Percentiles rank a stretch among this genome's conserved stretches.
These are phyloP conservation scores for Acipenser ruthenus DNA, from an alignment of 2,797 vertebrate species.

Conservation along the genomic window DNA sequence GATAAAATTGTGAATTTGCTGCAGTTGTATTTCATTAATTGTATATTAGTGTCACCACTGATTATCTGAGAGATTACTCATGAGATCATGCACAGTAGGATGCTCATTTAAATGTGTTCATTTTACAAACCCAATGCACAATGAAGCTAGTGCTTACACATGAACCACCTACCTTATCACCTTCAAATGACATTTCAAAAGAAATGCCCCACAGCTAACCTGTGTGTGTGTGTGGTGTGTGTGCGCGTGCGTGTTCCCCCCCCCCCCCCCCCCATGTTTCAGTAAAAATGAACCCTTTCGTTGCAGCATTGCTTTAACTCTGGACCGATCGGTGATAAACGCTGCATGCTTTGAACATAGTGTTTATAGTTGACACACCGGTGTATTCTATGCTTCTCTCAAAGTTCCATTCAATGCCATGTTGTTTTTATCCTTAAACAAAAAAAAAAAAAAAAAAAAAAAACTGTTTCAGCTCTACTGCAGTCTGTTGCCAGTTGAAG, in stretches of 20 bases:
- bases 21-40: constrained; percentile 51
- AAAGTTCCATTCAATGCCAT: too few species aligned
- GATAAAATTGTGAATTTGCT: constrained; percentile 14
- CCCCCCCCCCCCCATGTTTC: not conserved
- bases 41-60: constrained; percentile 49
- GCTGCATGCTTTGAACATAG: too few species aligned
- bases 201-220: constrained; percentile 22
- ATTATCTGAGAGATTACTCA: constrained; percentile 47
- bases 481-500: too few species aligned
- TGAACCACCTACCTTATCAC: constrained; percentile 36
- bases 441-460: too few species aligned
- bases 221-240: not conserved
- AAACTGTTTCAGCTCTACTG: too few species aligned
- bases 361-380: too few species aligned
- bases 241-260: constrained; percentile 11
- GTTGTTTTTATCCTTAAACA: too few species aligned
- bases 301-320: too few species aligned
- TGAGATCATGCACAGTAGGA: constrained; percentile 47
- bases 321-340: too few species aligned
- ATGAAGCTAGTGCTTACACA: constrained; percentile 31
- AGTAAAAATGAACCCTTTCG: too few species aligned
- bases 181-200: constrained; percentile 35
- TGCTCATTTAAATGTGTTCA: constrained; percentile 44
- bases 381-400: too few species aligned
- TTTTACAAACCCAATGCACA: constrained; percentile 40